Evolutionary conservation across 2,797 vertebrate species (phyloP).

Genomic region (Siniperca obscura): DNA sequence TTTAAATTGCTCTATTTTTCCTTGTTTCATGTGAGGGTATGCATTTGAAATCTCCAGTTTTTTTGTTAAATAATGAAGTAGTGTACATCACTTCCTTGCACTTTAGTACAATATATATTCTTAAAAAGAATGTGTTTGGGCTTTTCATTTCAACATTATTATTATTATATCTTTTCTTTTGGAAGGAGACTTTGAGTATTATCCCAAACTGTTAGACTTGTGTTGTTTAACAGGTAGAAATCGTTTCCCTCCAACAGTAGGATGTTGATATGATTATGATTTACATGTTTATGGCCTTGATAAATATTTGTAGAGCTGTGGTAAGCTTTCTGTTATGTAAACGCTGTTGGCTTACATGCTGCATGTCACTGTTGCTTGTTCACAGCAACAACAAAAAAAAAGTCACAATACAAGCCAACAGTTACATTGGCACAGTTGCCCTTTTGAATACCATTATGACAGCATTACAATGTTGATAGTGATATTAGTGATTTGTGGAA

Average conservation of each 20-base stretch:
- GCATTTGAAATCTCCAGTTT: neutral
- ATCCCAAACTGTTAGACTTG: neutral
- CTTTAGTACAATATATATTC: neutral
- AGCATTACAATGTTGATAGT: neutral
- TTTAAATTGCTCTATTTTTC: neutral
- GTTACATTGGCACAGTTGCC: neutral
- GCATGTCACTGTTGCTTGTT: conserved; percentile 16
- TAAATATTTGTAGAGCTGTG: conserved; percentile 50
- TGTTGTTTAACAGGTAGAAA: neutral
- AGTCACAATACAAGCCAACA: neutral
- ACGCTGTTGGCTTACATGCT: neutral
- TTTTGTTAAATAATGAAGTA: neutral
- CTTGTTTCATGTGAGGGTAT: neutral
- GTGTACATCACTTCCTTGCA: neutral
- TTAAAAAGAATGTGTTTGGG: neutral
- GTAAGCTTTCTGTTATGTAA: conserved; percentile 34
- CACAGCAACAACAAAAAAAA: conserved; percentile 14
- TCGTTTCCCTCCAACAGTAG: neutral
- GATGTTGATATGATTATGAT: conserved; percentile 37
- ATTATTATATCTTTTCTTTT: neutral
- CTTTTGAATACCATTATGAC: neutral
- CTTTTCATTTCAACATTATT: neutral
- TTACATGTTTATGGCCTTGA: conserved; percentile 39
- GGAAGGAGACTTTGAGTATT: neutral
- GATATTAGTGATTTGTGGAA: conserved; percentile 5